Base-by-base conservation (phyloP, 2,888 invertebrate genomes). In the Gandaritis pyraliata region DNA sequence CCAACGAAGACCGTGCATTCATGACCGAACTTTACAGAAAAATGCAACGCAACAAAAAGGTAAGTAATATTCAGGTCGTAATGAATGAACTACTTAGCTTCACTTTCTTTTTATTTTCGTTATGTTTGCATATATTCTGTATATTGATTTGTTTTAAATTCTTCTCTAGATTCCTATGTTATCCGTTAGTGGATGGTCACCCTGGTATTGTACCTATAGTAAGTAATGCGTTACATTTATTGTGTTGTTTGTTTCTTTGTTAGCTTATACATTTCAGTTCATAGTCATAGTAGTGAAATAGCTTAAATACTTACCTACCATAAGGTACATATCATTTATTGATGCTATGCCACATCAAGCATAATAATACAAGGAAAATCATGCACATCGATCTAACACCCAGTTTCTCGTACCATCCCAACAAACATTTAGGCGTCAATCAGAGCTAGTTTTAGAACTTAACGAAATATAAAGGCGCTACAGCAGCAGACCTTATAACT, bases 1-100 rank as follows among this genome's bases (percentile, higher is more conserved):
- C 95, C 15, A 97, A 97, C 75, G 94, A 95, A 70, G 95, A 96
- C 75, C 95, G 95, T 0, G 88, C 93, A 46, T 95, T 95, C 73
- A 87, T 96, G 67, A 92, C 93, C 52, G 93, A 94, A 58, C 94
- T 97, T 65, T 90, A 94, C 18, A 86, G 88, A 15, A 94, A 94
- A 78, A 93, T 96, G 80, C 86, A 90, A 58, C 89, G 85, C 55
- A 91, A 95, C 75, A 93, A 86, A 68, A 96, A 95, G 94, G 96
- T 96, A 83, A 84, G 78, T 51, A 16, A 1, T 47, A 67, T 51
- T 50, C 41, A 65, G 65, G 64, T 66, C 59, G 66, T 12, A 56
- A 8, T 41, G 38, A 29, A 46, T 55, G 30, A 55, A 45, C 46
- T 58, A 53, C 53, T 58, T 38, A 39, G 29, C 50, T 46, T 38